These are phyloP conservation scores for Xanthia icteritia DNA, from an alignment of 2,888 invertebrate species.

Conservation along the genomic window DNA sequence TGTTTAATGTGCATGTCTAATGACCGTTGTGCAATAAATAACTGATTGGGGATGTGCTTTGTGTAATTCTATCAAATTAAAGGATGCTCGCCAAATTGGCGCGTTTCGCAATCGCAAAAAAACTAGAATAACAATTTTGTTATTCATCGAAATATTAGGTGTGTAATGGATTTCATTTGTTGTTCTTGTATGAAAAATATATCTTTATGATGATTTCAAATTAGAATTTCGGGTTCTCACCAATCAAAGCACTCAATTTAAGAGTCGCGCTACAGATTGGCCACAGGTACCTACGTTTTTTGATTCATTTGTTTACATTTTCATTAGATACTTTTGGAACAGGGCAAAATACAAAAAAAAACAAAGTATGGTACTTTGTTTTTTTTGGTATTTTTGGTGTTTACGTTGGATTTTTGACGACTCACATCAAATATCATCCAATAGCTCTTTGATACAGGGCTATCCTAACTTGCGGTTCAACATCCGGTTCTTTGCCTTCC, in stretches of 20 bases:
- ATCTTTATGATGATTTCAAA: not conserved
- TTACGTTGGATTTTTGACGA: not conserved
- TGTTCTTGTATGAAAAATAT: not conserved
- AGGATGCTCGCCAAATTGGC: conserved; percentile 57
- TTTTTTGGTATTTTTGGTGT: too few relatives aligned
- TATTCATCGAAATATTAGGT: conserved; percentile 24
- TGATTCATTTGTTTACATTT: not conserved
- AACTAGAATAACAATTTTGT: conserved; percentile 52
- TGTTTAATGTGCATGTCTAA: conserved; percentile 59
- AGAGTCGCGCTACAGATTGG: not conserved
- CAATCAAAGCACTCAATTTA: too few relatives aligned
- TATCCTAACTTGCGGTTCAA: not conserved
- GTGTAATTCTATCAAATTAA: conserved; percentile 51
- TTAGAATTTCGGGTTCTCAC: not conserved
- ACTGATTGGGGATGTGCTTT: conserved; percentile 51
- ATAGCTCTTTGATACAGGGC: not conserved
- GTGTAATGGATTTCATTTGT: conserved; percentile 16
- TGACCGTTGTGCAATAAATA: conserved; percentile 51
- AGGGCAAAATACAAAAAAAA: not conserved
- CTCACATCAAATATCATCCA: not conserved
- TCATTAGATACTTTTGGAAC: not conserved
- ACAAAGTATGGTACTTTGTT: too few relatives aligned
- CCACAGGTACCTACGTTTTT: not conserved
- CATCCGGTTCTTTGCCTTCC: not conserved
- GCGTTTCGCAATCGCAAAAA: conserved; percentile 47